These are phyloP conservation scores for Carabus problematicus DNA, from an alignment of 2,888 invertebrate species.

Conservation along the genomic window DNA sequence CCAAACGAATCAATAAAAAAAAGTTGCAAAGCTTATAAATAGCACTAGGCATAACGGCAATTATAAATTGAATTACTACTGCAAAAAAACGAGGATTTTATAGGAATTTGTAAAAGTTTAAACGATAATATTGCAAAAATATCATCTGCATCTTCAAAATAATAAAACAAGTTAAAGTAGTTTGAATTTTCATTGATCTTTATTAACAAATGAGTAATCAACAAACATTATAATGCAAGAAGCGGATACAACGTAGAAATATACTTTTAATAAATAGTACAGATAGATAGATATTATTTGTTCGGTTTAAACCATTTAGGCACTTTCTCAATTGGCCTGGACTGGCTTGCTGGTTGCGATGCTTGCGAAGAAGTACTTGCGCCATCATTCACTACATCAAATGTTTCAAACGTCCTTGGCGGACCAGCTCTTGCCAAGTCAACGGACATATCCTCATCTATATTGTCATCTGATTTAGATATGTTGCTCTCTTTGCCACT, in stretches of 20 bases:
- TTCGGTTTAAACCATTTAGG: slow-evolving; percentile 58
- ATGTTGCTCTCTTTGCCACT: slow-evolving; percentile 13
- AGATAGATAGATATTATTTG: slow-evolving; percentile 44
- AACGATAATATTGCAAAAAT: too few relatives aligned
- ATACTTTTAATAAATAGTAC: slow-evolving; percentile 3
- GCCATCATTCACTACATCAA: slow-evolving; percentile 48
- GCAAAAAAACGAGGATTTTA: too few relatives aligned
- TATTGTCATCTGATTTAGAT: slow-evolving; percentile 45
- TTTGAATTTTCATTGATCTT: too few relatives aligned
- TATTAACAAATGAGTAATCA: too few relatives aligned
- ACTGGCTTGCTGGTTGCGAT: slow-evolving; percentile 21
- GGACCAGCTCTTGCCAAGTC: slow-evolving; percentile 43
- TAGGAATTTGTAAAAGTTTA: too few relatives aligned
- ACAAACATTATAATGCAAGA: neutral
- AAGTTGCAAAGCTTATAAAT: too few relatives aligned
- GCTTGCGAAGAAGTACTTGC: slow-evolving; percentile 50
- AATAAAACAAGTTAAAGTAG: too few relatives aligned
- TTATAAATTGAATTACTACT: too few relatives aligned
- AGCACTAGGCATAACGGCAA: too few relatives aligned
- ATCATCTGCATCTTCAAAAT: too few relatives aligned
- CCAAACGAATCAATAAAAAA: too few relatives aligned
- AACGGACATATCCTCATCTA: slow-evolving; percentile 43
- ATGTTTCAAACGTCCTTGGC: slow-evolving; percentile 14
- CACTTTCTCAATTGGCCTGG: slow-evolving; percentile 51
- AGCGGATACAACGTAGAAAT: slow-evolving; percentile 17